Evolutionary conservation across 92 coral and sea anemone genomes (phyloP), one percentile per base, ranked within the genome.

Genomic region (Isaurus tuberculatus): DNA sequence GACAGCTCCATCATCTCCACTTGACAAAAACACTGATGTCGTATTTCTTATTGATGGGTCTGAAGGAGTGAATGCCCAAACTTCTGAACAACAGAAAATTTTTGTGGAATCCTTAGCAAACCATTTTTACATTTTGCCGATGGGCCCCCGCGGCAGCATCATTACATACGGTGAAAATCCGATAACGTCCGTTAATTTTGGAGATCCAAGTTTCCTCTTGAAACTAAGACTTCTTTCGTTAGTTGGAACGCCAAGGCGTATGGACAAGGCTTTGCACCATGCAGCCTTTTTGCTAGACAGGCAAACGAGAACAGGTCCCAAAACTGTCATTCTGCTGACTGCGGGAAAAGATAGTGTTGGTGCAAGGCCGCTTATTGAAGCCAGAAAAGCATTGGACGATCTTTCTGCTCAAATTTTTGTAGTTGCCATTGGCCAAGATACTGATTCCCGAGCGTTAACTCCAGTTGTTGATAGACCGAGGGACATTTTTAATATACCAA

Each of bases 11-110:
- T 75, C 81, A 3, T 63, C 66, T 33, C 81, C 81, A 8, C 69
- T 75, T 13, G 69, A 75, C 81, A 19, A 33, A 11, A 75, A 58
- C 40, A 37, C 81, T 23, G 90, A 87, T 65, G 75, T 87, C 19
- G 61, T 87, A 0, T 85, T 87, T 57, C 79, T 87, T 51, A 53
- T 87, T 63, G 90, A 87, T 87, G 90, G 87, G 2, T 87, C 90
- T 57, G 83, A 68, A 29, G 85, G 90, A 37, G 87, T 74, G 28
- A 87, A 73, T 22, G 55, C 46, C 44, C 51, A 66, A 11, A 63
- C 71, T 8, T 87, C 74, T 43, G 73, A 81, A n/a, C 90, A 72
- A 36, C 81, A 81, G 70, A 81, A 87, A 53, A 29, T 80, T 46
- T 87, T 87, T 37, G 84, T 68, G 6, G 85, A 81, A 23, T 64